Percentiles rank a stretch among this genome's conserved stretches.
phyloP scores from a whole-genome alignment of 1,140 invertebrate species.

The Drosophila neocordata region DNA sequence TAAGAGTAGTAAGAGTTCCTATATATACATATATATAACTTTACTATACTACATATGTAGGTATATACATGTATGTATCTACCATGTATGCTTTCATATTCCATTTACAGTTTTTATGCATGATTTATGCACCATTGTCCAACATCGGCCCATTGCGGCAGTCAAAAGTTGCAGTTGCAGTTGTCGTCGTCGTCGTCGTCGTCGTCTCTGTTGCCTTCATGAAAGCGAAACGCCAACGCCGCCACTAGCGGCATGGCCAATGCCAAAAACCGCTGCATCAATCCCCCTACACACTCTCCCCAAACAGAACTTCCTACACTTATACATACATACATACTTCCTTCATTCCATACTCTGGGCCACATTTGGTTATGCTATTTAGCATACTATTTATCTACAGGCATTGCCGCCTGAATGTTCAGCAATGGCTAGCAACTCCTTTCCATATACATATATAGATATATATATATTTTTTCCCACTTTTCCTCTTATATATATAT shows the following conservation, averaged over 20 bases:
- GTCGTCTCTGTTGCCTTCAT: not conserved
- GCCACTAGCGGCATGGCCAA: conserved; percentile 4
- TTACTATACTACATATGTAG: no score
- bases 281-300: no score
- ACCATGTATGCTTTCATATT: conserved; percentile 8
- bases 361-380: conserved; percentile 10
- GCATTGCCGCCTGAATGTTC: not conserved
- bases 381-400: conserved; percentile 11
- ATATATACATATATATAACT: not conserved
- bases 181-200: no score
- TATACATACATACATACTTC: no score
- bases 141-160: conserved; percentile 5
- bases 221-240: conserved; percentile 5
- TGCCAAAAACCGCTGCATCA: not conserved
- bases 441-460: not conserved
- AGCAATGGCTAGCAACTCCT: not conserved
- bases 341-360: not conserved
- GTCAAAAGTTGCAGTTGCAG: conserved; percentile 1
- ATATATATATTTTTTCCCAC: not conserved
- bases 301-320: no score
- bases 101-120: conserved; percentile 11
- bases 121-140: conserved; percentile 8
- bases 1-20: not conserved
- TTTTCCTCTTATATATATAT: no score
- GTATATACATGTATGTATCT: not conserved